Evolutionary conservation across 35 echinoderm and acorn worm genomes (phyloP).

Genomic region (Lytechinus variegatus): DNA sequence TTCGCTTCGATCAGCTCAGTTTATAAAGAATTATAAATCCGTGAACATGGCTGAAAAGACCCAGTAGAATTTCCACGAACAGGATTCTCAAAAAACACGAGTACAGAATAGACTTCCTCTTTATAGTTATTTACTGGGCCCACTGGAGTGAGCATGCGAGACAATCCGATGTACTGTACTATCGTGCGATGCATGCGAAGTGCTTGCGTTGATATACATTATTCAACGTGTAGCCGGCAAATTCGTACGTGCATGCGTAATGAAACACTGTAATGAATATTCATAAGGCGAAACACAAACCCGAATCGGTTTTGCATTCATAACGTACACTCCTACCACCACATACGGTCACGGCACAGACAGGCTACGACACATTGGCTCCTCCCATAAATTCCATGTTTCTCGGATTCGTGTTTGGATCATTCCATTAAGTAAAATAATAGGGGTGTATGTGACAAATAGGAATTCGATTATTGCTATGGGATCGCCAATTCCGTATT

Average conservation of each 20-base stretch:
- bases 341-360: background rate
- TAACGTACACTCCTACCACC: background rate
- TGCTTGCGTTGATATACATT: background rate
- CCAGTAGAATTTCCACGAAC: background rate
- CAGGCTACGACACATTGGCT: background rate
- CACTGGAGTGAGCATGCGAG: background rate
- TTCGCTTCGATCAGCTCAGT: background rate
- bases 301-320: background rate
- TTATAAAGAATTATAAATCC: background rate
- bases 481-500: too few species aligned
- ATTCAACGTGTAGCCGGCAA: background rate
- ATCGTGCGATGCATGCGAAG: background rate
- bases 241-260: background rate
- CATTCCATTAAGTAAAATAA: background rate
- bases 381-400: conserved; percentile 33
- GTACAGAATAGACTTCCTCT: background rate
- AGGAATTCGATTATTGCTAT: too few species aligned
- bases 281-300: background rate
- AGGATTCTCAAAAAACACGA: background rate
- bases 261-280: background rate
- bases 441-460: background rate
- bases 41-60: background rate
- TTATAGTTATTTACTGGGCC: background rate
- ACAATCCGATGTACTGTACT: background rate
- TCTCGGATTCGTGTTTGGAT: background rate